phyloP scores from a whole-genome alignment of 2,797 vertebrate species.

The Amblyopsis hoosieri region DNA sequence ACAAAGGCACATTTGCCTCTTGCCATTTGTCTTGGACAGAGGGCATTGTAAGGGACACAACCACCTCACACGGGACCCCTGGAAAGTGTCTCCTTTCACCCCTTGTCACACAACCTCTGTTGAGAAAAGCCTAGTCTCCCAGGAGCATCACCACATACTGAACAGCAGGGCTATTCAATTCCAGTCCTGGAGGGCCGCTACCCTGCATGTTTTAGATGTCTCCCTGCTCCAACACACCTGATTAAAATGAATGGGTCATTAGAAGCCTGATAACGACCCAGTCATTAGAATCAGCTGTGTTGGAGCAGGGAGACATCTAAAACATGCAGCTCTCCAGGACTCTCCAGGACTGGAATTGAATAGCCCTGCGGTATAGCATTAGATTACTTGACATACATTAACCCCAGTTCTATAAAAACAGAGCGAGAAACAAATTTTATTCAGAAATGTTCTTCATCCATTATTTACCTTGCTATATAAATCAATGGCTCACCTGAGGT shows the following conservation, averaged over 20 bases:
- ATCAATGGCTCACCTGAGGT: background rate
- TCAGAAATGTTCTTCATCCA: slow-evolving; percentile 6
- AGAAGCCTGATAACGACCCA: too few species aligned
- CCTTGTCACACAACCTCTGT: slow-evolving; percentile 46
- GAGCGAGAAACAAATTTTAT: background rate
- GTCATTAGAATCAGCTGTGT: too few species aligned
- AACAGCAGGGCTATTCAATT: too few species aligned
- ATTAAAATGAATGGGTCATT: too few species aligned
- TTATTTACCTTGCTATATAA: slow-evolving; percentile 26
- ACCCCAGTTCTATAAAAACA: too few species aligned
- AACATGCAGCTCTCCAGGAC: too few species aligned
- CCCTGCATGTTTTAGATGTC: too few species aligned
- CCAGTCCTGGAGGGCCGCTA: too few species aligned
- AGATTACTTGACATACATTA: too few species aligned
- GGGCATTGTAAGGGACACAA: slow-evolving; percentile 38
- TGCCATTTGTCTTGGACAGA: slow-evolving; percentile 48
- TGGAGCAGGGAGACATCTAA: too few species aligned
- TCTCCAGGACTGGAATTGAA: too few species aligned
- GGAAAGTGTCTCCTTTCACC: slow-evolving; percentile 54
- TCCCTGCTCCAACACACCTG: too few species aligned
- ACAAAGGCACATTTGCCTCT: slow-evolving; percentile 4
- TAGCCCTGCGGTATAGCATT: slow-evolving; percentile 16
- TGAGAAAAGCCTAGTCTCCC: background rate
- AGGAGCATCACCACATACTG: slow-evolving; percentile 29
- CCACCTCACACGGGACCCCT: slow-evolving; percentile 47